Percentiles rank a stretch among this genome's conserved stretches.
Evolutionary conservation across 2,797 vertebrate genomes (phyloP).

Genomic region (Syndactyla subalaris): DNA sequence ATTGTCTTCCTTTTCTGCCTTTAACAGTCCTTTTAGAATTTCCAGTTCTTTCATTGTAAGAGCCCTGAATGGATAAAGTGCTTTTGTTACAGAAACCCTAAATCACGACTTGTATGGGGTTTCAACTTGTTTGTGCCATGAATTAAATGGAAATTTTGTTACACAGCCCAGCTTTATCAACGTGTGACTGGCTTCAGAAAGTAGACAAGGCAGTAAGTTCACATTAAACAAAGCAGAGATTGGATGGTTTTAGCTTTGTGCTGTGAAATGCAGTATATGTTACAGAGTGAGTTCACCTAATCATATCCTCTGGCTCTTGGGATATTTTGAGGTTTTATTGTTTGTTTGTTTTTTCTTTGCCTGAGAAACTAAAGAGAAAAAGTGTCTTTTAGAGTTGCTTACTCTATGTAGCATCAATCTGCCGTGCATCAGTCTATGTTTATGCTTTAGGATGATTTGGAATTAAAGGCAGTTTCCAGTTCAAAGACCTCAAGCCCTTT

Average conservation of each 20-base stretch:
- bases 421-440: neutral
- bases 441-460: neutral
- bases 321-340: neutral
- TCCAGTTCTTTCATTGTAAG: neutral
- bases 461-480: neutral
- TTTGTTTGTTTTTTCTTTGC: neutral
- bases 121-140: neutral
- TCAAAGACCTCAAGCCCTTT: neutral
- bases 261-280: neutral
- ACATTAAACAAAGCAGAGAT: neutral
- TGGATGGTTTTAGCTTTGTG: neutral
- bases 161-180: neutral
- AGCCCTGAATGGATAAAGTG: neutral
- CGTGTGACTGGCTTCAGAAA: neutral
- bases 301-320: neutral
- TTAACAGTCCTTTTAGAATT: neutral
- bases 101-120: neutral
- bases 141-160: neutral
- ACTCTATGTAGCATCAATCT: neutral
- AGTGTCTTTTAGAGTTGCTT: neutral
- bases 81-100: neutral
- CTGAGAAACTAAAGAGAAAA: neutral
- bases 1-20: neutral
- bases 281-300: neutral
- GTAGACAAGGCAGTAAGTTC: neutral